phyloP scores from a whole-genome alignment of 2,113 vertebrate species.

The Pseudopipra pipra region DNA sequence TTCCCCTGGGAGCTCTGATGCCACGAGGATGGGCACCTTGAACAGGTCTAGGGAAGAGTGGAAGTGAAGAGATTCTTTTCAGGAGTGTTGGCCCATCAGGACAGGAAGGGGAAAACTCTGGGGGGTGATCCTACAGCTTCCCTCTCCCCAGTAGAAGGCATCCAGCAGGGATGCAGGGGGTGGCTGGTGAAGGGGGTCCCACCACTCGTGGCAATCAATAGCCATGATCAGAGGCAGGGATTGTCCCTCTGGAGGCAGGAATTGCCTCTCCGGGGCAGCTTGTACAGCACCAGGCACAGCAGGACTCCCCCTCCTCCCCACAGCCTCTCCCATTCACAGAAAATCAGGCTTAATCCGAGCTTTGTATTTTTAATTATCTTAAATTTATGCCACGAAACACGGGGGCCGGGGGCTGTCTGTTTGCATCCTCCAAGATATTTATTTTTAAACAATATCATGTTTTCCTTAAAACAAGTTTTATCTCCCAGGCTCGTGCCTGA shows the following conservation, averaged over 20 bases:
- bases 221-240: not conserved
- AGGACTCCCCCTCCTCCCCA: not conserved
- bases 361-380: conserved; percentile 38
- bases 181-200: not conserved
- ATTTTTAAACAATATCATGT: conserved; percentile 51
- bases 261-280: not conserved
- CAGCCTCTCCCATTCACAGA: not conserved
- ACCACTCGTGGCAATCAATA: accelerated
- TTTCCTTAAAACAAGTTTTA: conserved; percentile 63
- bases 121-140: not conserved
- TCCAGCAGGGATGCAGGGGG: not conserved
- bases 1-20: not conserved
- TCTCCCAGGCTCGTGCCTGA: not conserved
- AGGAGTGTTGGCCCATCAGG: not conserved
- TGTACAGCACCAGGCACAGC: not conserved
- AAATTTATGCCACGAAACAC: conserved; percentile 11
- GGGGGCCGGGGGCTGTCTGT: not conserved
- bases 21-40: accelerated
- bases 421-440: conserved; percentile 14
- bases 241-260: not conserved
- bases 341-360: conserved; percentile 41
- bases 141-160: not conserved
- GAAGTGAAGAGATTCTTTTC: not conserved
- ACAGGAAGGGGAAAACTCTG: not conserved
- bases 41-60: not conserved